Percentiles rank a stretch among this genome's conserved stretches.
phyloP scores from a whole-genome alignment of 2,797 vertebrate species.

The Neomorphus geoffroyi region DNA sequence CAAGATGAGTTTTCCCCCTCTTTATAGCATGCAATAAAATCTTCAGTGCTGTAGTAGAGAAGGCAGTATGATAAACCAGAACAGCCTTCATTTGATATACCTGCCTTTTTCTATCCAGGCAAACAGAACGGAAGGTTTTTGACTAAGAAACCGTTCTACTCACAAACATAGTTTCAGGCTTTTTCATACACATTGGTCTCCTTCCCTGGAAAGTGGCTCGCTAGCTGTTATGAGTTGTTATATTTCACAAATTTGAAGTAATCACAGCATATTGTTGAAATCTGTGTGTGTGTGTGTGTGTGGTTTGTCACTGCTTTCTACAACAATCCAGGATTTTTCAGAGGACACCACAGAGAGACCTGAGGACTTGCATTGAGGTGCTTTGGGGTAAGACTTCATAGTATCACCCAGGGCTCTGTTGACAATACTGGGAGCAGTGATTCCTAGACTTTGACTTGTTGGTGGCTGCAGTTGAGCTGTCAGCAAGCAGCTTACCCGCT shows the following conservation, averaged over 20 bases:
- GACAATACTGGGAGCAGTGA: background rate
- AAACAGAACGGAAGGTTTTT: background rate
- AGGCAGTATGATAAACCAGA: slow-evolving; percentile 14
- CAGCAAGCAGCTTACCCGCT: background rate
- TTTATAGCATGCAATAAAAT: slow-evolving; percentile 47
- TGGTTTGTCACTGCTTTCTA: background rate
- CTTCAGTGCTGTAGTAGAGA: background rate
- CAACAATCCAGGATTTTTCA: background rate
- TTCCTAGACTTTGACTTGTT: background rate
- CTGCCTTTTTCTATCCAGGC: background rate
- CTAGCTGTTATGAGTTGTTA: background rate
- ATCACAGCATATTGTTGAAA: background rate
- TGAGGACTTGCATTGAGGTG: background rate
- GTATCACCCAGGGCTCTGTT: background rate
- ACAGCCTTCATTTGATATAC: background rate
- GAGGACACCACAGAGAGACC: background rate
- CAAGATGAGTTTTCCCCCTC: slow-evolving; percentile 44
- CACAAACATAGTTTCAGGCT: background rate
- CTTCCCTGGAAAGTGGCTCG: background rate
- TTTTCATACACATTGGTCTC: background rate
- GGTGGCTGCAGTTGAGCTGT: background rate
- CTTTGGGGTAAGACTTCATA: background rate
- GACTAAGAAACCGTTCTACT: background rate
- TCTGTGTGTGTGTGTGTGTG: background rate
- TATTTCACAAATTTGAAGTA: background rate